Conservation (phyloP, 1,140 invertebrate genomes). For the Ephestia elutella region DNA sequence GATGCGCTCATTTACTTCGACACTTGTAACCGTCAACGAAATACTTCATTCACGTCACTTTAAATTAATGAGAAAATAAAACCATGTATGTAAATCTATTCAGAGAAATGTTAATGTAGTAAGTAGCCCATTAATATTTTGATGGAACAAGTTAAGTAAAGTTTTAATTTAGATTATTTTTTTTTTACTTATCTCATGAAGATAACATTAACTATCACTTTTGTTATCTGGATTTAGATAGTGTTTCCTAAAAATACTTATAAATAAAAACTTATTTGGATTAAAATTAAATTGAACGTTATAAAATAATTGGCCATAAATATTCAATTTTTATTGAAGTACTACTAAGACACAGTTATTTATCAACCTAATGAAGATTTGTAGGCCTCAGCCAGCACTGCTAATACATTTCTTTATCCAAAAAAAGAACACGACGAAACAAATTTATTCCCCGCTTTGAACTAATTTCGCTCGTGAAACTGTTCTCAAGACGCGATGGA, state of each 20-base stretch:
- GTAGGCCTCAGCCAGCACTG: conserved; percentile 31
- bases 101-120: neutral
- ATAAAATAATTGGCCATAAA: too few species aligned
- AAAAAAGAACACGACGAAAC: conserved; percentile 31
- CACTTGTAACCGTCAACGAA: conserved; percentile 26
- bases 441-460: conserved; percentile 45
- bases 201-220: too few species aligned
- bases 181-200: too few species aligned
- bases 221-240: too few species aligned
- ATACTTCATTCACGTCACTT: conserved; percentile 19
- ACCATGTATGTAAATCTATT: conserved; percentile 2
- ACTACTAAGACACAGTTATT: too few species aligned
- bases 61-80: conserved; percentile 11
- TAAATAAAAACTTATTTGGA: too few species aligned
- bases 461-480: conserved; percentile 31
- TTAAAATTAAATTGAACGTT: too few species aligned
- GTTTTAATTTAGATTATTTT: too few species aligned
- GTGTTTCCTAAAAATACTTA: too few species aligned
- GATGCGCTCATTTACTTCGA: conserved; percentile 12
- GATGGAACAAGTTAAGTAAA: too few species aligned
- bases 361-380: conserved; percentile 36
- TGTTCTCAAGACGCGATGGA: conserved; percentile 14
- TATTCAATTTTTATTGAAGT: too few species aligned
- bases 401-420: conserved; percentile 37
- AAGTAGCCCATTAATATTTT: too few species aligned